phyloP scores from a whole-genome alignment of 2,888 invertebrate genomes.

The Didymodactylos carnosus region DNA sequence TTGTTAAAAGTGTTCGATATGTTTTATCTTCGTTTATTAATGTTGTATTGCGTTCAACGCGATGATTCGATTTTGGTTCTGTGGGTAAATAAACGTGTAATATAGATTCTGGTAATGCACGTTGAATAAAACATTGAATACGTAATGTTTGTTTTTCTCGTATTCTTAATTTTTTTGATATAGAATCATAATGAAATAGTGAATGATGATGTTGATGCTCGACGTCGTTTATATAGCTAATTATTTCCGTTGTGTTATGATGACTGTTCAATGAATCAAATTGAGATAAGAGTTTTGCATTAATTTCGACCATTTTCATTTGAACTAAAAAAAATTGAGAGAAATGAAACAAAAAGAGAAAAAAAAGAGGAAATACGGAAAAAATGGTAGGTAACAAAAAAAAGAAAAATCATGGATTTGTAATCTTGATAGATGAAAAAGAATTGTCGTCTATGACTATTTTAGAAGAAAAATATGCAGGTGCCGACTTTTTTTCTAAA shows the following conservation, averaged over 20 bases:
- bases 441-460: too few relatives aligned
- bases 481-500: too few relatives aligned
- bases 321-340: not conserved
- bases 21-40: not conserved
- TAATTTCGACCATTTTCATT: not conserved
- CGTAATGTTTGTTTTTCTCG: not conserved
- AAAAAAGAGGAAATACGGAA: not conserved
- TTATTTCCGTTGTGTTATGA: too few relatives aligned
- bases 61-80: too few relatives aligned
- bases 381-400: not conserved
- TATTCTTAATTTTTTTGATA: not conserved
- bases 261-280: too few relatives aligned
- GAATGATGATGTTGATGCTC: not conserved
- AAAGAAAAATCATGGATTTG: not conserved
- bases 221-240: not conserved
- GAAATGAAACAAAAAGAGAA: not conserved
- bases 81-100: not conserved
- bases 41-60: not conserved
- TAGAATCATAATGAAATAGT: not conserved
- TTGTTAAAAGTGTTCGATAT: not conserved
- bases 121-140: not conserved
- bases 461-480: too few relatives aligned
- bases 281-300: not conserved
- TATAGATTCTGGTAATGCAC: not conserved
- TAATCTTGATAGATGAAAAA: too few relatives aligned